Conservation (phyloP, 2,113 vertebrate genomes). For the Cebus imitator region DNA sequence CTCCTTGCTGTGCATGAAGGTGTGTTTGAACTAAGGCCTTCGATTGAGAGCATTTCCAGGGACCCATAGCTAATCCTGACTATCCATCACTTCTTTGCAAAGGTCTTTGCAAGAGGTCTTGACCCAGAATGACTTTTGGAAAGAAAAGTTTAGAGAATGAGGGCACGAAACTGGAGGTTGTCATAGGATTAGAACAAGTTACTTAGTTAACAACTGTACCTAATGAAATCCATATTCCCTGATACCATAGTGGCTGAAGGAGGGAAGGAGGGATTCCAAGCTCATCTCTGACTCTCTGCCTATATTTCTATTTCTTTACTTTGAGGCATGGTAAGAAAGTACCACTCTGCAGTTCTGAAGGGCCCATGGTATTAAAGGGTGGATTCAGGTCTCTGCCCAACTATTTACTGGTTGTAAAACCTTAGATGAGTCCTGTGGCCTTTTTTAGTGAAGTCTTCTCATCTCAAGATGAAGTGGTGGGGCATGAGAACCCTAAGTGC, state of each 20-base stretch:
- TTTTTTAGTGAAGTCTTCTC: background rate
- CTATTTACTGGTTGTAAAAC: background rate
- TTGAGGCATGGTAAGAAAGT: background rate
- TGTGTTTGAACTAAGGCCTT: background rate
- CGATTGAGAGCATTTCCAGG: background rate
- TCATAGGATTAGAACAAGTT: background rate
- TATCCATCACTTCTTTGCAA: background rate
- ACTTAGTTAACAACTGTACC: background rate
- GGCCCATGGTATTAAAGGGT: background rate
- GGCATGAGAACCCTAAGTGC: background rate
- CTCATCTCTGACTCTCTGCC: background rate
- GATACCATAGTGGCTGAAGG: background rate
- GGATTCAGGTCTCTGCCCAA: background rate
- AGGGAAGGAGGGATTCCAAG: background rate
- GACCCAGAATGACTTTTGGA: background rate
- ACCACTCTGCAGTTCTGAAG: background rate
- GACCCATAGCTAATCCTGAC: background rate
- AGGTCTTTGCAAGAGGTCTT: background rate
- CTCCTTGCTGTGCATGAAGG: background rate
- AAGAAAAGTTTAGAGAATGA: conserved; percentile 1
- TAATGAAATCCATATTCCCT: background rate
- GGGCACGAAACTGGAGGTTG: background rate
- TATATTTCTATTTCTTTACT: background rate
- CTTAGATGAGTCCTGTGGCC: background rate
- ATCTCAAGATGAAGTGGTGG: background rate